A percentile compares a stretch with the other conserved stretches of the same genome.
phyloP scores from a whole-genome alignment of 1,140 invertebrate species.

The Pollicipes pollicipes region DNA sequence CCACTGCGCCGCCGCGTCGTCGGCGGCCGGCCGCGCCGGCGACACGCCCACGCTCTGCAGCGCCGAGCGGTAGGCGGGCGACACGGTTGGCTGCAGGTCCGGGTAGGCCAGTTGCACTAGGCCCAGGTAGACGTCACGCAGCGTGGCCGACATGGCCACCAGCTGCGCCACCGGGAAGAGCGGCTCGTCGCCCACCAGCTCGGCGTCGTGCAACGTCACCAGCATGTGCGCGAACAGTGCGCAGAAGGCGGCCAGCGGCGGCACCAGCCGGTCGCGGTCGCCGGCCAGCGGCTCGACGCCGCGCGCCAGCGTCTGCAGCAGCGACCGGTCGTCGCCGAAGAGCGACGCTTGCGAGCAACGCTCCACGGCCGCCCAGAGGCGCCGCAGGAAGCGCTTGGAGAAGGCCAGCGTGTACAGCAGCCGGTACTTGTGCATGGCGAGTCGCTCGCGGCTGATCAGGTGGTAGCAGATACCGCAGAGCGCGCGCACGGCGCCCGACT shows the following conservation, averaged over 20 bases:
- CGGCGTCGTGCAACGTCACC: slow-evolving; percentile 69
- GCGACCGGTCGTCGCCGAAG: slow-evolving; percentile 41
- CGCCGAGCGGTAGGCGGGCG: slow-evolving; percentile 11
- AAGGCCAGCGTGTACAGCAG: slow-evolving; percentile 70
- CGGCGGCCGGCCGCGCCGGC: not conserved
- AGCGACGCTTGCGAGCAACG: slow-evolving; percentile 34
- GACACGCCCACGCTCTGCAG: slow-evolving; percentile 6
- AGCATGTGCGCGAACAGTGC: slow-evolving; percentile 62
- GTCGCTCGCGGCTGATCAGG: slow-evolving; percentile 49
- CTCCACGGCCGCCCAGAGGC: slow-evolving; percentile 45
- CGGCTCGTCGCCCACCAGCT: slow-evolving; percentile 36
- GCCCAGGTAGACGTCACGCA: slow-evolving; percentile 59
- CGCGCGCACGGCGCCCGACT: slow-evolving; percentile 33
- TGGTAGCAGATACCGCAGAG: slow-evolving; percentile 60
- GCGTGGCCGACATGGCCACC: slow-evolving; percentile 27
- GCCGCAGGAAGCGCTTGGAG: slow-evolving; percentile 58
- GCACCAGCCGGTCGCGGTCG: slow-evolving; percentile 54
- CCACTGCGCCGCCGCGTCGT: slow-evolving; percentile 18
- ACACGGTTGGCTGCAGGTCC: slow-evolving; percentile 34
- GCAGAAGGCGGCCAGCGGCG: slow-evolving; percentile 64
- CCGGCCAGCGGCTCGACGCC: slow-evolving; percentile 42
- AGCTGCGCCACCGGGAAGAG: slow-evolving; percentile 30
- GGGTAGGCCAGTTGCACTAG: slow-evolving; percentile 79
- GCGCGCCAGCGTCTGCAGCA: slow-evolving; percentile 49
- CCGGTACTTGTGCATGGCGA: slow-evolving; percentile 57